Percentiles rank a stretch among this genome's conserved stretches.
Evolutionary conservation across 1,140 invertebrate genomes (phyloP).

Genomic region (Coelopa frigida): DNA sequence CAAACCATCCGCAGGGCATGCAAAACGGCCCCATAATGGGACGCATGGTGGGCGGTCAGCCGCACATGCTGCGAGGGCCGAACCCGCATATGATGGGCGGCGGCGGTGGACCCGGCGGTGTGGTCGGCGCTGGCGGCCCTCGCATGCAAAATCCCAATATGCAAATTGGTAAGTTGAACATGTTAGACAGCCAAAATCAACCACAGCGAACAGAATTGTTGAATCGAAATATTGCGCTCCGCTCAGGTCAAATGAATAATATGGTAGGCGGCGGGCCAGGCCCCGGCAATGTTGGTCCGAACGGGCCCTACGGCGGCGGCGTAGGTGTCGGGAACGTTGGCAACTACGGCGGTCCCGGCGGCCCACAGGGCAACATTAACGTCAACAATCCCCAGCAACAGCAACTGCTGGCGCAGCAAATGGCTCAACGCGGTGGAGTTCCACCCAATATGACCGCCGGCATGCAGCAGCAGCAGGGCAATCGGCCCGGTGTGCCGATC

Average conservation of each 20-base stretch:
- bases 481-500: slow-evolving; percentile 34
- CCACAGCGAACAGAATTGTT: slow-evolving; percentile 6
- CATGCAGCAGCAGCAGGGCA: slow-evolving; percentile 45
- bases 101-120: slow-evolving; percentile 18
- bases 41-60: slow-evolving; percentile 53
- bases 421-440: slow-evolving; percentile 51
- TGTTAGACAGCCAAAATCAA: slow-evolving; percentile 4
- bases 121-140: slow-evolving; percentile 34
- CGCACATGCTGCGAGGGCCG: slow-evolving; percentile 40
- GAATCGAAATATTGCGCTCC: slow-evolving; percentile 9
- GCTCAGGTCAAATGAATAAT: slow-evolving; percentile 36
- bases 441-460: slow-evolving; percentile 44
- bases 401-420: slow-evolving; percentile 35
- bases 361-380: slow-evolving; percentile 23
- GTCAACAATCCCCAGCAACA: slow-evolving; percentile 33
- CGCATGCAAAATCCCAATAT: slow-evolving; percentile 46
- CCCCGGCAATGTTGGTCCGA: slow-evolving; percentile 16
- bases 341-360: slow-evolving; percentile 25
- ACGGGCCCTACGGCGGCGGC: slow-evolving; percentile 29
- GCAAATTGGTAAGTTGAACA: slow-evolving; percentile 33
- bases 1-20: slow-evolving; percentile 32
- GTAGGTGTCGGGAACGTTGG: slow-evolving; percentile 21
- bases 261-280: slow-evolving; percentile 24
- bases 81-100: slow-evolving; percentile 31
- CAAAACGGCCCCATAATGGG: slow-evolving; percentile 67